These are phyloP conservation scores for Enteromius anoplus DNA, from an alignment of 2,797 vertebrate species.

Conservation along the genomic window DNA sequence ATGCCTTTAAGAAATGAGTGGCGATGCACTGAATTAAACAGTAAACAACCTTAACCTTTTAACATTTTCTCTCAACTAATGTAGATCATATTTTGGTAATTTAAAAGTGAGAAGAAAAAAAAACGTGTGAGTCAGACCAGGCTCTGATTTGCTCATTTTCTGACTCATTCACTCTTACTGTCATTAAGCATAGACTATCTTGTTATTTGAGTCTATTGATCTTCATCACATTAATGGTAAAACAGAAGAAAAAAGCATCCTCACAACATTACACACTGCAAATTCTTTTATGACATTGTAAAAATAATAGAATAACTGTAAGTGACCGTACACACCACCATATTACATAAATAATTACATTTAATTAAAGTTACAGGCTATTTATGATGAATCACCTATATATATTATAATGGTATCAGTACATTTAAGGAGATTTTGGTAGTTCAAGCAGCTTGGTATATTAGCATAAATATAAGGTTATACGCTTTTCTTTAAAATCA, in stretches of 20 bases:
- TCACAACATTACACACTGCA: neutral
- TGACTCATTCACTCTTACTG: conserved; percentile 17
- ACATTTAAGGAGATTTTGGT: neutral
- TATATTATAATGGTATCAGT: neutral
- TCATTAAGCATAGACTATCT: neutral
- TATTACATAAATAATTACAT: too few species aligned
- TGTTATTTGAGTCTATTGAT: conserved; percentile 14
- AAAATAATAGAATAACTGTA: neutral
- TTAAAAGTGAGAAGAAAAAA: conserved; percentile 1
- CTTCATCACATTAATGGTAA: neutral
- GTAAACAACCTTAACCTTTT: conserved; percentile 17
- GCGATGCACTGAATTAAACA: neutral
- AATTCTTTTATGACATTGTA: neutral
- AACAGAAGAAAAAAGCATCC: neutral
- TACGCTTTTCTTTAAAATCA: neutral
- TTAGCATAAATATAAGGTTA: neutral
- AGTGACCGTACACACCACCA: neutral
- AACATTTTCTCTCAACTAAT: conserved; percentile 10
- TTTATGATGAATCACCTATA: neutral
- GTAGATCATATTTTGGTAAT: neutral
- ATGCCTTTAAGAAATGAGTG: neutral
- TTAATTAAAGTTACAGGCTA: too few species aligned
- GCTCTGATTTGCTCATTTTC: conserved; percentile 23
- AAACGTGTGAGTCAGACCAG: conserved; percentile 8
- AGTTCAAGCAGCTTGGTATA: neutral